A percentile compares a stretch with the other conserved stretches of the same genome.
Conservation (phyloP, 53 echinoderm and acorn worm genomes). For the Echinometra lucunter region DNA sequence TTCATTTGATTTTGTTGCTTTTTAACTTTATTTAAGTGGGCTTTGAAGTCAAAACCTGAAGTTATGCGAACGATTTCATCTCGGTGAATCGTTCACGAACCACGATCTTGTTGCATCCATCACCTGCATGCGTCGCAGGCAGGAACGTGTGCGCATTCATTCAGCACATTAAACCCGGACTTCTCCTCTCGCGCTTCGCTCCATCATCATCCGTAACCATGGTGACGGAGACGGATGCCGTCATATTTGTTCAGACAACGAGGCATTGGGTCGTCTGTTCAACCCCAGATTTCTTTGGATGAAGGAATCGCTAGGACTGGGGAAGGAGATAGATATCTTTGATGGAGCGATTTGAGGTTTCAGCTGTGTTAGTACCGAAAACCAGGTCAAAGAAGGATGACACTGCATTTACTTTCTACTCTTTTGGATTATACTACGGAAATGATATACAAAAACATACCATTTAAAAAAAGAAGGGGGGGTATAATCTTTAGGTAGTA, state of each 20-base stretch:
- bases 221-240: slow-evolving; percentile 5
- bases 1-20: background rate
- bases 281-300: background rate
- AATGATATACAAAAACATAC: too few species aligned
- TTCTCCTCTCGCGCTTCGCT: slow-evolving; percentile 8
- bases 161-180: background rate
- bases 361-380: slow-evolving; percentile 22
- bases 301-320: background rate
- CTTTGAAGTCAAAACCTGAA: background rate
- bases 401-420: too few species aligned
- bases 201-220: slow-evolving; percentile 10
- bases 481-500: too few species aligned
- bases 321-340: background rate
- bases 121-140: background rate
- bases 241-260: slow-evolving; percentile 49
- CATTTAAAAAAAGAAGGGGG: too few species aligned
- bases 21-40: background rate
- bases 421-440: too few species aligned
- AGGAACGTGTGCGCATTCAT: slow-evolving; percentile 10
- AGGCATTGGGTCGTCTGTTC: background rate
- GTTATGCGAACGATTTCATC: background rate
- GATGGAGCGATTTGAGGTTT: background rate
- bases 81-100: background rate
- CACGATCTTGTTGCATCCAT: background rate
- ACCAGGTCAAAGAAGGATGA: background rate